phyloP scores from a whole-genome alignment of 2,797 vertebrate species.

The Peromyscus attwateri region DNA sequence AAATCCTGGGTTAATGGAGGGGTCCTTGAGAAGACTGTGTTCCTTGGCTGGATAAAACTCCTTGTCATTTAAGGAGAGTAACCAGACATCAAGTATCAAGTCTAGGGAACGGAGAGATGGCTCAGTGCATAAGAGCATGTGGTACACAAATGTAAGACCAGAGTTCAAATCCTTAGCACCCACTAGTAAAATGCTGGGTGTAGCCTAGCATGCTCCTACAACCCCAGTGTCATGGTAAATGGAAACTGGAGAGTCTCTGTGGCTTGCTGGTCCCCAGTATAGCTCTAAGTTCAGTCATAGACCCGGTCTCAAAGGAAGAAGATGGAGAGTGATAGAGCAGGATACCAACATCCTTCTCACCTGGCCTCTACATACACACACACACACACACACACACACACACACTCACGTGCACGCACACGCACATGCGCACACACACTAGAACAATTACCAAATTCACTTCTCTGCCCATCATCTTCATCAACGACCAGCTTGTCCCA shows the following conservation, averaged over 20 bases:
- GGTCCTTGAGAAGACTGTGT: conserved; percentile 38
- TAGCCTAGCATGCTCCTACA: not conserved
- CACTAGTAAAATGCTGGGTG: not conserved
- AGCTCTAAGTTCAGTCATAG: not conserved
- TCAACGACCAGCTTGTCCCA: not conserved
- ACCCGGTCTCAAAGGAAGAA: not conserved
- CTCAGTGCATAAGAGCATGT: not conserved
- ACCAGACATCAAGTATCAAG: not conserved
- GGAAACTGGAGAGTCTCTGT: not conserved
- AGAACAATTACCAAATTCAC: not conserved
- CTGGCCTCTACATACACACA: not conserved
- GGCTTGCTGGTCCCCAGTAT: not conserved
- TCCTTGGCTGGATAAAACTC: conserved; percentile 52
- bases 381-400: not conserved
- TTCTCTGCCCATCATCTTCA: not conserved
- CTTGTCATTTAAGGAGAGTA: not conserved
- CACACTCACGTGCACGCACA: not conserved
- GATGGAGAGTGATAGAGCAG: not conserved
- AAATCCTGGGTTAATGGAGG: conserved; percentile 28
- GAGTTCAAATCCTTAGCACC: not conserved
- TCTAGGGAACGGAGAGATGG: not conserved
- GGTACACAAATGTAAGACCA: not conserved
- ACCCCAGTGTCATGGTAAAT: not conserved
- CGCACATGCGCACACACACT: not conserved
- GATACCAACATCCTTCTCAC: not conserved